Base-by-base conservation (phyloP, 2,797 vertebrate genomes). In the Hipposideros larvatus region DNA sequence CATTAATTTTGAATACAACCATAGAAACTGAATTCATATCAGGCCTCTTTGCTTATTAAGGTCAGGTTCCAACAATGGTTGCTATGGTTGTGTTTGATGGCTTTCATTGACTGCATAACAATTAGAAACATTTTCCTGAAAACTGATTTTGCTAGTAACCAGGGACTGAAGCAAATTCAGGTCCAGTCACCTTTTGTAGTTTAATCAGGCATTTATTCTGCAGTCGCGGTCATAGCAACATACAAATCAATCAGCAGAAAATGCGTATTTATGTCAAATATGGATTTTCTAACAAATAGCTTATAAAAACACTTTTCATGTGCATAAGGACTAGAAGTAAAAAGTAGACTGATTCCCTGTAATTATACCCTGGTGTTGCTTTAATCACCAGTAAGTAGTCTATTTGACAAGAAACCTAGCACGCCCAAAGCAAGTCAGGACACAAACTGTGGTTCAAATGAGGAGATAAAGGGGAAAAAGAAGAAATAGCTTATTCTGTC, bases 21-120 rank as follows among this genome's bases (percentile, higher is more conserved):
- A 96, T 97, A 98, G 94, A 98, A 98, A 98, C 97, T 95, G 97
- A 97, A 86, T 94, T 98, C 95, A 97, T 74, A 94, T 83, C n/a
- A 96, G 75, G 61, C 31, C 94, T 97, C 92, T 96, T 93, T 87
- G 94, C 95, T 98, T 97, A 86, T 90, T 95, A 92, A 94, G 95
- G 97, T 97, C 97, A 97, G 80, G 90, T 74, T 89, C 90, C 84
- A 78, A 96, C 3, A 19, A 41, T 91, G 51, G 96, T 98, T 98
- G 96, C 97, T 93, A 97, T 96, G 96, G 94, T 71, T 96, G 87
- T 96, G 94, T 97, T 87, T 51, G 87, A 95, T 53, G 59, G 70
- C 87, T 97, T 94, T 97, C 96, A 85, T 37, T 91, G 90, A 97
- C 85, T 96, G 75, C 66, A 94, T 97, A 91, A 82, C 68, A 98